Base-by-base conservation (phyloP, 2,113 vertebrate genomes). In the Bostrychus sinensis region DNA sequence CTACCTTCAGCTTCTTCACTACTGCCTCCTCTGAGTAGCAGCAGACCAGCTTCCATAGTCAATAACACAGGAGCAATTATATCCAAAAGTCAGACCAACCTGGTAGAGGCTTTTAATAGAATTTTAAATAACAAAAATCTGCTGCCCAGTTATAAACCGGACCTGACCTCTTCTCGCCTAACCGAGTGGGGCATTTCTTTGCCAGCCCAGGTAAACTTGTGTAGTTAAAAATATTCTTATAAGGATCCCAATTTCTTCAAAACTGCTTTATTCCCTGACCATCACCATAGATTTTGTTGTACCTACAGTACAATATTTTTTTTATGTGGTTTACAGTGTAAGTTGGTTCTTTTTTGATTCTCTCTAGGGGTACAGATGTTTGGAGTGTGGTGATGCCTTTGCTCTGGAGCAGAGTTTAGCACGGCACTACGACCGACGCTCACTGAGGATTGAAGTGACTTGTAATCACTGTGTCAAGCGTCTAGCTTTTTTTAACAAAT, bases 401-500 rank as follows among this genome's bases (percentile, higher is more conserved):
- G 95, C 95, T 0, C 57, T 99, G 90, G 96, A 98, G 89, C 94
- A 93, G 75, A 98, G 96, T 87, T 78, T 99, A 88, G 93, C 93
- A 0, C 91, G 96, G 4, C 97, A 98, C 89, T 98, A 98, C 0
- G 96, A 96, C 66, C 93, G 97, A 1, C 94, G 96, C 10, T 98
- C 96, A 53, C 93, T 98, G 90, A 91, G 96, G 60, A 97, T 99
- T 0, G 97, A 99, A 82, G 97, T 99, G 46, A 99, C 97, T 28
- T 99, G 97, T 82, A 99, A 96, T 81, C 97, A 98, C 88, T 99
- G 97, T 45, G 90, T 93, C 81, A 96, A 95, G 39, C 94, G 96
- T n/a, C 75, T 99, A 42, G 95, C 94, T 57, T 99, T 99, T 91
- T 99, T 97, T 88, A 99, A 99, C 93, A 98, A 98, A 84, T 99